Base-by-base conservation (phyloP, 1,140 invertebrate species). In the Dendrolimus punctatus region DNA sequence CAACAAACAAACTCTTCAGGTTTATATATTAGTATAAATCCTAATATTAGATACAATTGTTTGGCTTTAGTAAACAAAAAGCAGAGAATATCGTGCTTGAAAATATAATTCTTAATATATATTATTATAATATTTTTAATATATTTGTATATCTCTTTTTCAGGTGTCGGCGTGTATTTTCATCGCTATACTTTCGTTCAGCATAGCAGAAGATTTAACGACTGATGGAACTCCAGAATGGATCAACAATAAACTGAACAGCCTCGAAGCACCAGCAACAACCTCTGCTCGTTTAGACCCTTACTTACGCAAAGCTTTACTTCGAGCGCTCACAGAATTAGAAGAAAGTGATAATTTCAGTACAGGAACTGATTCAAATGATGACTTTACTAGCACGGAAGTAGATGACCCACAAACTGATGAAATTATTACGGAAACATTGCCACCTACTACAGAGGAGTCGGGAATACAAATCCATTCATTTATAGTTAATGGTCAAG, bases 271-370 rank as follows among this genome's bases (percentile, higher is more conserved):
- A 1, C 80, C 88, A 37, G 80, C 82, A 1, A 81, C 88, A 37
- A 80, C 90, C 6, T 89, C 90, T 4, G 85, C 91, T 0, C 88
- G 90, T 50, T 66, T 94, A 44, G 92, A 93, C 76, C 92, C 92
- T 41, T 91, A 90, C 44, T 87, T 93, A 46, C 83, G 92, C 5
- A 91, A 91, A 76, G 92, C 92, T 2, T 75, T 94, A n/a, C 73
- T 94, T 6, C 91, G 91, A 72, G 92, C 92, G 3, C 81, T 94
- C 0, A 91, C 90, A 45, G 91, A 93, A 58, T 73, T 93, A 40
- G 92, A 94, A 82, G 84, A 89, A 49, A 85, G 82, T 62, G 82
- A 78, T 53, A 71, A 70, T 40, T 68, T 76, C 6, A 74, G 77
- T 2, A 71, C 69, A 4, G 76, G 78, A n/a, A 49, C 62, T 5